Evolutionary conservation across 2,113 vertebrate species (phyloP), one percentile per base, ranked within the genome.

Genomic region (Ceyx cyanopectus): DNA sequence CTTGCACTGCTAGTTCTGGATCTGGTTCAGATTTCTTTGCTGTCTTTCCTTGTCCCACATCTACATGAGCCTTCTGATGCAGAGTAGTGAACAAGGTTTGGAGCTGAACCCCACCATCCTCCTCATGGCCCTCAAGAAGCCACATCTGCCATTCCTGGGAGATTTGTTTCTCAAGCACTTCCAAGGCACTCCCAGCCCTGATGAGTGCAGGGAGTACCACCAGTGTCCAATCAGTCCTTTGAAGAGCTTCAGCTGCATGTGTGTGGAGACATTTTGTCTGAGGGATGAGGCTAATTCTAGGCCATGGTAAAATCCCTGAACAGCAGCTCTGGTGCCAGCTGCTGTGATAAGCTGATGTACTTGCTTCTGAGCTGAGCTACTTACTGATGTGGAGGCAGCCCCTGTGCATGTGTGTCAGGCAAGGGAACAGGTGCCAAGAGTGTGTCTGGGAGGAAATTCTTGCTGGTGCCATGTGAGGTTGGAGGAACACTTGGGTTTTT

Each of bases 261-360:
- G 3, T 29, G 22, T 61, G 89, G 91, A 91, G 95, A 61, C 54
- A 5, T 43, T 66, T 81, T 83, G 87, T 89, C 93, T 95, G 91
- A 79, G 78, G 17, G 84, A 45, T 72, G 69, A 86, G 34, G 81
- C 84, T 89, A 94, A 89, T 92, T 91, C 84, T 45, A 72, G 69
- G 66, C 34, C 3, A 2, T 19, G 16, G 15, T 90, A 92, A 94
- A 78, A 75, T 26, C 81, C 11, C 45, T 43, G 83, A 83, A 54
- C 27, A 77, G 88, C 63, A 85, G 72, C 65, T 78, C 65, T 1
- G 7, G 66, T 77, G 84, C 53, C 83, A 92, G 94, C 89, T 93
- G 91, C 89, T 93, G 29, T 0, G 3, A 53, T 8, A 60, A 60
- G 77, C 22, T n/a, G 72, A 69, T 57, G 56, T 7, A 7, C 72